Evolutionary conservation across 2,113 vertebrate species (phyloP).

Genomic region (Rostratula benghalensis): DNA sequence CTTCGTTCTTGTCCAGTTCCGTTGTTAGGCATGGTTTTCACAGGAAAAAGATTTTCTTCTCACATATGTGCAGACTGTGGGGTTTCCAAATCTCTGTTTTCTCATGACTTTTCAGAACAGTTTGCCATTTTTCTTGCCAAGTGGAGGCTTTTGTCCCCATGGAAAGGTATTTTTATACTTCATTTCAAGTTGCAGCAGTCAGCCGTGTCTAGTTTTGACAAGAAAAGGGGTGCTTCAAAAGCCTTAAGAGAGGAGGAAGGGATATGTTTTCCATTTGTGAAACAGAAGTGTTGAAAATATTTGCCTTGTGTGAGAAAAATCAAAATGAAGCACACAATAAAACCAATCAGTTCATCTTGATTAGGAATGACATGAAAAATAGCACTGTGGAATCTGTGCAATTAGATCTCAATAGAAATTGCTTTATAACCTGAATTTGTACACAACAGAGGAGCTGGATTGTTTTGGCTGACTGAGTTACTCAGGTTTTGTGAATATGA

Average conservation of each 20-base stretch:
- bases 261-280: neutral
- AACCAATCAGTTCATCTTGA: neutral
- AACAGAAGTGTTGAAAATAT: neutral
- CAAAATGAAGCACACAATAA: neutral
- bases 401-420: slow-evolving; percentile 2
- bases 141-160: neutral
- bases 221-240: neutral
- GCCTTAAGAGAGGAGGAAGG: neutral
- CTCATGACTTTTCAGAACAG: neutral
- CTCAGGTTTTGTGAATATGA: neutral
- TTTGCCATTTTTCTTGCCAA: neutral
- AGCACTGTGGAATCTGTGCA: neutral
- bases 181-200: slow-evolving; percentile 24
- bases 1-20: neutral
- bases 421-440: slow-evolving; percentile 1
- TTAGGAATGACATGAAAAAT: neutral
- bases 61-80: neutral
- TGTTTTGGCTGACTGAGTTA: slow-evolving; percentile 3
- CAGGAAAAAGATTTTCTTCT: neutral
- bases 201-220: neutral
- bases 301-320: neutral
- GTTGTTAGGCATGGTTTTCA: slow-evolving; percentile 17
- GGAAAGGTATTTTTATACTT: neutral
- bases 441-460: neutral
- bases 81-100: neutral